These are phyloP conservation scores for Lagopus muta DNA, from an alignment of 2,113 vertebrate genomes.

Conservation along the genomic window DNA sequence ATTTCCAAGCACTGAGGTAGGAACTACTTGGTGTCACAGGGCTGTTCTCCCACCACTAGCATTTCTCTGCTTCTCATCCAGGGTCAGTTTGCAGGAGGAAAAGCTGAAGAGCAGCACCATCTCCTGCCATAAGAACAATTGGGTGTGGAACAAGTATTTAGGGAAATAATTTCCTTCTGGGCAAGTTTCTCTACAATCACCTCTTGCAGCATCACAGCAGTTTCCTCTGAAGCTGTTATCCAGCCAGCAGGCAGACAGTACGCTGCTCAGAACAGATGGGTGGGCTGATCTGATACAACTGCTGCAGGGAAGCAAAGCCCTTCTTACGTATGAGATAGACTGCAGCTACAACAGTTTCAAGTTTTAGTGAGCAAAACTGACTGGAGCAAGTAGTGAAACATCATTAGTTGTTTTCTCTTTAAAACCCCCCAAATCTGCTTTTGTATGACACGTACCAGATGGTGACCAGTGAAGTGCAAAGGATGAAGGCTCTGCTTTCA, in stretches of 20 bases:
- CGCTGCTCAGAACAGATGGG: neutral
- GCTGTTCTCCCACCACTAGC: rapidly evolving
- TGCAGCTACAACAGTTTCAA: neutral
- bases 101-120: neutral
- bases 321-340: neutral
- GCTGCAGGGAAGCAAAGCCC: neutral
- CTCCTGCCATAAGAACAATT: neutral
- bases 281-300: neutral
- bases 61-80: neutral
- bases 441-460: neutral
- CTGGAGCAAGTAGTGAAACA: neutral
- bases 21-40: neutral
- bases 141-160: neutral
- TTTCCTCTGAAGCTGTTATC: neutral
- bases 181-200: neutral
- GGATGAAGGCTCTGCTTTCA: neutral
- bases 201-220: neutral
- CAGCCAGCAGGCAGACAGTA: neutral
- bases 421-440: neutral
- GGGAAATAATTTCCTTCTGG: neutral
- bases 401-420: neutral
- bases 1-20: neutral
- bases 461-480: neutral
- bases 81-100: neutral
- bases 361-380: neutral